Base-by-base conservation (phyloP, 2,797 vertebrate species). In the Enteromius mattozi region DNA sequence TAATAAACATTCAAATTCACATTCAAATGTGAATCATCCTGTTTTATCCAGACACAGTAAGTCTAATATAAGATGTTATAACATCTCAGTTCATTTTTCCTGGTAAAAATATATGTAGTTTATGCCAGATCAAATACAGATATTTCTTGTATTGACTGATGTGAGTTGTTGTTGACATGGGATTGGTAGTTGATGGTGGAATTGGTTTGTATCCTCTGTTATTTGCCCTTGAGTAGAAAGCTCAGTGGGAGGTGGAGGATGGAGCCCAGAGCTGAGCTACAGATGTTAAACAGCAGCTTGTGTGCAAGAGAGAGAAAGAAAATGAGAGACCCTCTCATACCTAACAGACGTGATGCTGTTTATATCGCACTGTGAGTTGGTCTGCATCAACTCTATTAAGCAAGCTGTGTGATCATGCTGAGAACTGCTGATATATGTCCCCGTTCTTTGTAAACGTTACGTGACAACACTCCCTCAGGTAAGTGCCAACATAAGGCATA, bases 261-360 rank as follows among this genome's bases (percentile, higher is more conserved):
- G 59, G 80, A 78, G 69, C 87, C 85, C 69, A 40, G 78, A 81
- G 72, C 72, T 82, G 88, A 87, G 83, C 86, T 86, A 86, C 87
- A 88, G 88, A 86, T 86, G 83, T 80, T 77, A 65, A 87, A 82
- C 84, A 49, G 66, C 81, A 86, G 88, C 88, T 92, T 88, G 65
- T 61, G 35, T 5, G 72, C 45, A 3, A 45, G 88, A 74, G 86
- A 81, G 71, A 35, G 54, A 78, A 49, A 68, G 16, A 61, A 59
- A 77, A 12, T 17, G 70, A 82, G n/a, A n/a, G 33, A 72, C 27
- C 5, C 84, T 88, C 78, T 76, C 79, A 89, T 54, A 87, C 42
- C 88, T 56, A 85, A 71, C 78, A 72, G 83, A 56, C 8, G 16
- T 24, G 61, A 78, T 86, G 54, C 54, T 77, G 59, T 78, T 81